phyloP scores from a whole-genome alignment of 2,797 vertebrate species.

The Eptatretus atami region DNA sequence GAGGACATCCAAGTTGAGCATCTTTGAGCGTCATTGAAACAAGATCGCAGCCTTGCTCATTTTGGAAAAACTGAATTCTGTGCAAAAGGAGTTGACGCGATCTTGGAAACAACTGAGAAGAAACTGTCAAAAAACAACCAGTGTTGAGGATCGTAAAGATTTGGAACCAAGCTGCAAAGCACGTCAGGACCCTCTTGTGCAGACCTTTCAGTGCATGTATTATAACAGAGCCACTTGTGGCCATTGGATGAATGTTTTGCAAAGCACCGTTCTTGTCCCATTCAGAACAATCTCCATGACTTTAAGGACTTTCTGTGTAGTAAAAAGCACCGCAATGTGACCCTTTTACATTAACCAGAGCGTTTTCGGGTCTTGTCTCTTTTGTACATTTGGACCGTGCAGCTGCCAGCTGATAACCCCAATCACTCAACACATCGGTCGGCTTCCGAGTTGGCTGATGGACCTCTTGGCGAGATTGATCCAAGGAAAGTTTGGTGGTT shows the following conservation, averaged over 20 bases:
- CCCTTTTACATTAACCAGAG: constrained; percentile 62
- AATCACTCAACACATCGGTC: constrained; percentile 31
- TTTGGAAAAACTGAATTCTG: background rate
- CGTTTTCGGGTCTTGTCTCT: constrained; percentile 81
- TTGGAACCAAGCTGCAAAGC: background rate
- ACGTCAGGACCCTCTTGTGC: background rate
- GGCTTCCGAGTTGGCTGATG: constrained; percentile 50
- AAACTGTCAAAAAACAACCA: background rate
- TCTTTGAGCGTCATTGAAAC: background rate
- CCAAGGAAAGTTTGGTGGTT: constrained; percentile 62
- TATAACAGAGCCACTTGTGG: background rate
- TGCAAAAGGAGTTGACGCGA: constrained; percentile 1
- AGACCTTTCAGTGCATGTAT: background rate
- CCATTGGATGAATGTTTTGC: background rate
- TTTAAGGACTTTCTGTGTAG: constrained; percentile 82
- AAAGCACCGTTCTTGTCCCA: background rate
- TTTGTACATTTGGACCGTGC: constrained; percentile 66
- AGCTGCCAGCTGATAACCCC: constrained; percentile 62
- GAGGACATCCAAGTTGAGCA: background rate
- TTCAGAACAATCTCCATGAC: constrained; percentile 36
- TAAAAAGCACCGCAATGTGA: constrained; percentile 79
- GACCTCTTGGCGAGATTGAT: constrained; percentile 43
- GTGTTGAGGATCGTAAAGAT: background rate
- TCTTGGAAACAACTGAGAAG: background rate
- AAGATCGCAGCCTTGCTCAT: background rate